These are phyloP conservation scores for Phrynocephalus vlangalii DNA, from an alignment of 2,797 vertebrate species.

Conservation along the genomic window DNA sequence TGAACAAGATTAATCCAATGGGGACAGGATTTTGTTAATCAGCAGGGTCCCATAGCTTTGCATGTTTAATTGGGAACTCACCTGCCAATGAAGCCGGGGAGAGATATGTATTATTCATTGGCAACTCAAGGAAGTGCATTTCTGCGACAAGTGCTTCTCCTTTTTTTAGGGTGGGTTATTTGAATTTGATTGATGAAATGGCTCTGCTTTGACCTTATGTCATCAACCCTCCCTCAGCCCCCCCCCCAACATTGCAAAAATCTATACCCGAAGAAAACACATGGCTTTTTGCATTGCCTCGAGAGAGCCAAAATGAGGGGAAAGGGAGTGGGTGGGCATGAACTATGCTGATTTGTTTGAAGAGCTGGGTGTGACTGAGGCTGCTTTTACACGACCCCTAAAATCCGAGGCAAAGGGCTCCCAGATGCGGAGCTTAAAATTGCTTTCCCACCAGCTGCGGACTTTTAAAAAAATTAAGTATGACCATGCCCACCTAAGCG, in stretches of 20 bases:
- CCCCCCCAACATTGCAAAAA: background rate
- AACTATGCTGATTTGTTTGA: no score
- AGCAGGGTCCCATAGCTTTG: constrained; percentile 51
- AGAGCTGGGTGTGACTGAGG: no score
- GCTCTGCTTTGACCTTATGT: constrained; percentile 18
- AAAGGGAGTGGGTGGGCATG: no score
- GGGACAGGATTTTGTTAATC: constrained; percentile 43
- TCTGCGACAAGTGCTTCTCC: constrained; percentile 29
- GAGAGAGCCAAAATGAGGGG: no score
- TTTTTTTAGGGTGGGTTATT: constrained; percentile 7
- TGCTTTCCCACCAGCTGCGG: no score
- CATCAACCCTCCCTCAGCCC: background rate
- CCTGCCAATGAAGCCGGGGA: constrained; percentile 37
- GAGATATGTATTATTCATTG: constrained; percentile 45
- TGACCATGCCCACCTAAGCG: no score
- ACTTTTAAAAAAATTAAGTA: no score
- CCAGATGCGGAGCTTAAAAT: no score
- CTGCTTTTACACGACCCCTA: no score
- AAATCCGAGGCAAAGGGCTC: no score
- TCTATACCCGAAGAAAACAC: background rate
- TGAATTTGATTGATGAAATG: constrained; percentile 35
- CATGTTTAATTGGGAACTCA: constrained; percentile 57
- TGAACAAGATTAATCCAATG: constrained; percentile 37
- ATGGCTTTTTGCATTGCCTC: no score
- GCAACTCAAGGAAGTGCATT: constrained; percentile 38